These are phyloP conservation scores for Epinotia brunnichana DNA, from an alignment of 2,888 invertebrate species.

Conservation along the genomic window DNA sequence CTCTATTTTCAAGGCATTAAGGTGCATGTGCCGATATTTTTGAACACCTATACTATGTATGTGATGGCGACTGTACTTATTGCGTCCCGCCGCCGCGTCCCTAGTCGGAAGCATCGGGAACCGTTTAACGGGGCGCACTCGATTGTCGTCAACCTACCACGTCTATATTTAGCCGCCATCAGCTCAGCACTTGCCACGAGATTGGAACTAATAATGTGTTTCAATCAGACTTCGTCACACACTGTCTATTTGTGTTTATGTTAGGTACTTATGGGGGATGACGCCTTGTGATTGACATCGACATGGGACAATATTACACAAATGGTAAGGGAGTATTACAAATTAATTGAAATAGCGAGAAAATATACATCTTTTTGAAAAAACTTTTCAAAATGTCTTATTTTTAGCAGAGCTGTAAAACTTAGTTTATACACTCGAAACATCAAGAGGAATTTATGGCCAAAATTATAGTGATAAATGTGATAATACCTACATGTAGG, in stretches of 20 bases:
- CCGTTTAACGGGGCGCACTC: conserved; percentile 26
- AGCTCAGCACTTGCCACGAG: conserved; percentile 18
- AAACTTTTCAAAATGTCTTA: background rate
- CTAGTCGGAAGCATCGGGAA: conserved; percentile 38
- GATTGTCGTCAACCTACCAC: conserved; percentile 24
- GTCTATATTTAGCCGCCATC: conserved; percentile 36
- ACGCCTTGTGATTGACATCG: no score
- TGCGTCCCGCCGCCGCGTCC: conserved; percentile 54
- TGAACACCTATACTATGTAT: no score
- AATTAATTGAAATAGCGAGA: no score
- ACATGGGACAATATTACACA: no score
- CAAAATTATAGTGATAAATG: no score
- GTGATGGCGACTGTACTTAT: no score
- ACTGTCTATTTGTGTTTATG: conserved; percentile 24
- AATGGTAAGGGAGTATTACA: no score
- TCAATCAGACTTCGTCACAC: conserved; percentile 27
- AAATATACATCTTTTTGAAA: background rate
- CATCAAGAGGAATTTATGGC: background rate
- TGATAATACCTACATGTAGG: no score
- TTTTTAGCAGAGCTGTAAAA: no score
- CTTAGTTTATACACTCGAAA: background rate
- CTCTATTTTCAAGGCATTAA: no score
- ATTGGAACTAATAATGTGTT: conserved; percentile 32
- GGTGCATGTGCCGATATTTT: no score
- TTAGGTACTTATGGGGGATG: background rate